phyloP scores from a whole-genome alignment of 2,797 vertebrate genomes.

The Tenualosa thibaudeaui region DNA sequence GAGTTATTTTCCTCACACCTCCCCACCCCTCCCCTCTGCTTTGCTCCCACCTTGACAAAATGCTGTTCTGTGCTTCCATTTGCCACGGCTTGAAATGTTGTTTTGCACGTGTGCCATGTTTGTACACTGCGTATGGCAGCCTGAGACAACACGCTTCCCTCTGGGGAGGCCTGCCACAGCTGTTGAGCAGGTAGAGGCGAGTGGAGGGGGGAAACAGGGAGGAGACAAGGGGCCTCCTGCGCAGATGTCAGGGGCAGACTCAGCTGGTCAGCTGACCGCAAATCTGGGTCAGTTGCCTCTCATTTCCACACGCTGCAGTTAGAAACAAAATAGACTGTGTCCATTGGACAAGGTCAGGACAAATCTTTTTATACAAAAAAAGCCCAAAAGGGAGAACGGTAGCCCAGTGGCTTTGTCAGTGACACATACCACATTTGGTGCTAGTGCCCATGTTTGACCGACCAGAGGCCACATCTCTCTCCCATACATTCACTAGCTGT shows the following conservation, averaged over 20 bases:
- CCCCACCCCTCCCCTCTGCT: background rate
- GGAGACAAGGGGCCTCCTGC: background rate
- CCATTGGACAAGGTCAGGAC: conserved; percentile 9
- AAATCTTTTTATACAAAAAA: background rate
- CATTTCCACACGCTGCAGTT: background rate
- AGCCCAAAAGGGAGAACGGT: background rate
- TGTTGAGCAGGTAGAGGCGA: conserved; percentile 45
- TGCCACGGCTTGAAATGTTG: conserved; percentile 5
- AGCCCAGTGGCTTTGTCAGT: too few relatives aligned
- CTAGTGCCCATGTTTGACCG: too few relatives aligned
- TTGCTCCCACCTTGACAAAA: background rate
- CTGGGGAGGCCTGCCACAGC: conserved; percentile 44
- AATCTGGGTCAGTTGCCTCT: conserved; percentile 23
- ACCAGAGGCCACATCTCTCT: too few relatives aligned
- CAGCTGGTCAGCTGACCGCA: conserved; percentile 11
- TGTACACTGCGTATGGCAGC: background rate
- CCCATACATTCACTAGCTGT: too few relatives aligned
- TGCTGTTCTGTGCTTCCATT: background rate
- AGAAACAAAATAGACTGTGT: background rate
- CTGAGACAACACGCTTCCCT: conserved; percentile 33
- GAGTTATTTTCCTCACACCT: background rate
- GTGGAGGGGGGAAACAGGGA: conserved; percentile 26
- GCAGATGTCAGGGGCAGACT: conserved; percentile 18
- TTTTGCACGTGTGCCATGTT: conserved; percentile 15
- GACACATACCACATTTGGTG: too few relatives aligned